Evolutionary conservation across 2,888 invertebrate species (phyloP).

Genomic region (Alcis repandata): DNA sequence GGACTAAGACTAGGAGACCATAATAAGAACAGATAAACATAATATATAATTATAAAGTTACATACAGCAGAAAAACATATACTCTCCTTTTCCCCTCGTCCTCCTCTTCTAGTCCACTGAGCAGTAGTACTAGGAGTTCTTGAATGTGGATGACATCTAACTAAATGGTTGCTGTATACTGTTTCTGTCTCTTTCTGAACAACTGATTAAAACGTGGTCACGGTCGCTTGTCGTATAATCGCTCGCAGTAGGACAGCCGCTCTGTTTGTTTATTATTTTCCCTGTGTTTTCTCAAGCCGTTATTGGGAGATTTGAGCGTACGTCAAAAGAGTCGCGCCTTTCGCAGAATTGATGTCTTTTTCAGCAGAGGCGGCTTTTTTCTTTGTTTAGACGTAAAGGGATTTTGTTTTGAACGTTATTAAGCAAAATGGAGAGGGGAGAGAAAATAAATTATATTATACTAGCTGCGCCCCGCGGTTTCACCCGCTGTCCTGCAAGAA

Average conservation of each 20-base stretch:
- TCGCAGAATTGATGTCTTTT: conserved; percentile 39
- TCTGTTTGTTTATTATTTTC: conserved; percentile 48
- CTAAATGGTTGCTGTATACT: too few relatives aligned
- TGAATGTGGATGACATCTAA: too few relatives aligned
- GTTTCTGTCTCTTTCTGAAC: background rate
- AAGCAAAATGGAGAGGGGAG: conserved; percentile 16
- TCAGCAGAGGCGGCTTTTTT: conserved; percentile 4
- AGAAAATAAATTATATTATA: background rate
- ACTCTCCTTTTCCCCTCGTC: too few relatives aligned
- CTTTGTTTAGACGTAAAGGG: conserved; percentile 25
- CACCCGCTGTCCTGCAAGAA: too few relatives aligned
- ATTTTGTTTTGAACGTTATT: conserved; percentile 25
- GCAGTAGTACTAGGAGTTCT: too few relatives aligned
- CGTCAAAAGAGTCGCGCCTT: conserved; percentile 33
- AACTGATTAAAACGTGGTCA: background rate
- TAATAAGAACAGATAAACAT: too few relatives aligned
- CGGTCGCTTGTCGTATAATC: background rate
- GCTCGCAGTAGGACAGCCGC: conserved; percentile 11
- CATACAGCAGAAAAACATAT: too few relatives aligned
- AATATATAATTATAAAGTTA: too few relatives aligned
- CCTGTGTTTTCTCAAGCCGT: conserved; percentile 26
- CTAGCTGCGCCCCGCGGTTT: too few relatives aligned
- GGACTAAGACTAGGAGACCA: too few relatives aligned
- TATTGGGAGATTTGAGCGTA: conserved; percentile 44
- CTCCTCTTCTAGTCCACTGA: too few relatives aligned